A percentile compares a stretch with the other conserved stretches of the same genome.
phyloP scores from a whole-genome alignment of 2,888 invertebrate species.

The Cantharis rufa region DNA sequence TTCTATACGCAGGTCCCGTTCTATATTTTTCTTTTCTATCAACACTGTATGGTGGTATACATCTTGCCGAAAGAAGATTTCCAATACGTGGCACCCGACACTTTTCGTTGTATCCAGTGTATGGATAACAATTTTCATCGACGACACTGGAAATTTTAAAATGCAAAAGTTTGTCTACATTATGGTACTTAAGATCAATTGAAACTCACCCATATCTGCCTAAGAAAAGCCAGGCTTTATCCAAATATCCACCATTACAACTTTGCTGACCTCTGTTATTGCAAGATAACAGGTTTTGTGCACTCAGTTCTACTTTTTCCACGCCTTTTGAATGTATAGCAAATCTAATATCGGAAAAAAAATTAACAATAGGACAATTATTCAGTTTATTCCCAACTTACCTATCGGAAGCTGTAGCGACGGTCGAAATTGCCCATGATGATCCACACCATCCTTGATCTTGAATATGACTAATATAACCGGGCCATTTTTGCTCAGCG shows the following conservation, averaged over 20 bases:
- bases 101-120: constrained; percentile 63
- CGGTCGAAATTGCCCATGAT: constrained; percentile 92
- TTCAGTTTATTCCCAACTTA: constrained; percentile 40
- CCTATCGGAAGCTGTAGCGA: constrained; percentile 79
- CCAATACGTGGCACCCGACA: constrained; percentile 65
- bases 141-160: constrained; percentile 68
- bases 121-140: constrained; percentile 85
- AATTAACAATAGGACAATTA: not conserved
- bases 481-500: constrained; percentile 74
- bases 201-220: constrained; percentile 60
- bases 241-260: constrained; percentile 84
- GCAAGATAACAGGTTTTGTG: constrained; percentile 88
- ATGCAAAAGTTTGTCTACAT: not conserved
- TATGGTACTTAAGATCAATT: not conserved
- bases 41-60: constrained; percentile 56
- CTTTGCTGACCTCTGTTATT: constrained; percentile 76
- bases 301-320: constrained; percentile 73
- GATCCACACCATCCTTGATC: constrained; percentile 84
- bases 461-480: constrained; percentile 68
- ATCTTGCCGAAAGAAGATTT: constrained; percentile 61
- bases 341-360: constrained; percentile 58
- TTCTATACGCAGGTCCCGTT: constrained; percentile 76
- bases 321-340: constrained; percentile 84
- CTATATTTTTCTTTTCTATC: constrained; percentile 68
- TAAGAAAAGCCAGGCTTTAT: too few species aligned